A percentile compares a stretch with the other conserved stretches of the same genome.
phyloP scores from a whole-genome alignment of 2,888 invertebrate genomes.

The Syrista parreyssii region DNA sequence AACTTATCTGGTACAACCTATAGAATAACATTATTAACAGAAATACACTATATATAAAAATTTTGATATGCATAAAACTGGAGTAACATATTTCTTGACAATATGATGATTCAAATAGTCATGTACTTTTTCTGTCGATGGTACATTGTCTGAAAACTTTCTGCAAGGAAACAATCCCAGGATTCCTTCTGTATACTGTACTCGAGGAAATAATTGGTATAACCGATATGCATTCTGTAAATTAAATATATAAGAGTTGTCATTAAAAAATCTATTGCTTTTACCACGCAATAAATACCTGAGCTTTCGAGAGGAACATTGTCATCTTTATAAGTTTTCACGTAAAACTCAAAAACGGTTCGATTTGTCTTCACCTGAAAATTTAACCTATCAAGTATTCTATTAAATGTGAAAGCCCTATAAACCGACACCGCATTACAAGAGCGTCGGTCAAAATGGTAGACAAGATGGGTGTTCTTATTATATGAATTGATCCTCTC shows the following conservation, averaged over 20 bases:
- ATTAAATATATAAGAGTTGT: not conserved
- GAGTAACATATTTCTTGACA: not conserved
- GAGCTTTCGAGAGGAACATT: not conserved
- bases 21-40: constrained; percentile 7
- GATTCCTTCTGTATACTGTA: not conserved
- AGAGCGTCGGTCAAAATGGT: not conserved
- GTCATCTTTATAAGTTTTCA: not conserved
- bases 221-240: not conserved
- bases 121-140: constrained; percentile 18
- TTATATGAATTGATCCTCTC: not conserved
- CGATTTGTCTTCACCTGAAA: not conserved
- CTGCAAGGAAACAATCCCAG: not conserved
- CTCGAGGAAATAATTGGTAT: not conserved
- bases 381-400: not conserved
- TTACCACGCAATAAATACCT: not conserved
- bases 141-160: not conserved
- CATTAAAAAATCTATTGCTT: not conserved
- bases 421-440: not conserved
- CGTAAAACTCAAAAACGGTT: not conserved
- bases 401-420: not conserved
- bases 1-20: constrained; percentile 74
- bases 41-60: not conserved
- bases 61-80: not conserved
- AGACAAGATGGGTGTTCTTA: no score
- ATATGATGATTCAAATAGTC: not conserved